Evolutionary conservation across 2,797 vertebrate species (phyloP).

Genomic region (Pristis pectinata): DNA sequence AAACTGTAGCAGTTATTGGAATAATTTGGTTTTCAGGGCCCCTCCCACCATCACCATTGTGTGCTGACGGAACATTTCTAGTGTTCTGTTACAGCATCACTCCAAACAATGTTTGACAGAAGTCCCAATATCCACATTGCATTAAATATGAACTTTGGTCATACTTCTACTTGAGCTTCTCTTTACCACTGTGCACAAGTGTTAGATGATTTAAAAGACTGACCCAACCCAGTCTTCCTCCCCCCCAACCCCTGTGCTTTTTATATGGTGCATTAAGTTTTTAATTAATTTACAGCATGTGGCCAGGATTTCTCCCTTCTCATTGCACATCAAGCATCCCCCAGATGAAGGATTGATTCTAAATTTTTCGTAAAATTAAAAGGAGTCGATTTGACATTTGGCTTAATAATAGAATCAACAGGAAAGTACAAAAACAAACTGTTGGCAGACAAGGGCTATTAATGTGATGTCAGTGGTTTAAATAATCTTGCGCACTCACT

Average conservation of each 20-base stretch:
- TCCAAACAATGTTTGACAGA: neutral
- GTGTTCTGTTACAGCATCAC: neutral
- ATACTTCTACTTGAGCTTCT: too few relatives aligned
- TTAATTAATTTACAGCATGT: too few relatives aligned
- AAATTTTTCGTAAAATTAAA: neutral
- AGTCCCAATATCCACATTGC: neutral
- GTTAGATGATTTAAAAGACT: too few relatives aligned
- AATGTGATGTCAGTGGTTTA: neutral
- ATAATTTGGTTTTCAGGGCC: neutral
- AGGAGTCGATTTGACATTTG: neutral
- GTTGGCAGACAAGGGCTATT: too few relatives aligned
- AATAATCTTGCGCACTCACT: neutral
- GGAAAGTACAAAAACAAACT: neutral
- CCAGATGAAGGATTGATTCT: too few relatives aligned
- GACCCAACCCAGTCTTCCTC: too few relatives aligned
- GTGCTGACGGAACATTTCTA: neutral
- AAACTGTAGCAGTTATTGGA: neutral
- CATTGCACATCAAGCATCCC: too few relatives aligned
- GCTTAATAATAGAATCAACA: neutral
- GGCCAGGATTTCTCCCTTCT: too few relatives aligned
- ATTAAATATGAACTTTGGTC: neutral
- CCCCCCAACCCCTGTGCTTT: too few relatives aligned
- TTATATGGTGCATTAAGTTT: too few relatives aligned
- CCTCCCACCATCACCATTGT: neutral
- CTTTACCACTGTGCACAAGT: too few relatives aligned